A percentile compares a stretch with the other conserved stretches of the same genome.
These are phyloP conservation scores for Agrypnia vestita DNA, from an alignment of 1,140 invertebrate species.

Conservation along the genomic window DNA sequence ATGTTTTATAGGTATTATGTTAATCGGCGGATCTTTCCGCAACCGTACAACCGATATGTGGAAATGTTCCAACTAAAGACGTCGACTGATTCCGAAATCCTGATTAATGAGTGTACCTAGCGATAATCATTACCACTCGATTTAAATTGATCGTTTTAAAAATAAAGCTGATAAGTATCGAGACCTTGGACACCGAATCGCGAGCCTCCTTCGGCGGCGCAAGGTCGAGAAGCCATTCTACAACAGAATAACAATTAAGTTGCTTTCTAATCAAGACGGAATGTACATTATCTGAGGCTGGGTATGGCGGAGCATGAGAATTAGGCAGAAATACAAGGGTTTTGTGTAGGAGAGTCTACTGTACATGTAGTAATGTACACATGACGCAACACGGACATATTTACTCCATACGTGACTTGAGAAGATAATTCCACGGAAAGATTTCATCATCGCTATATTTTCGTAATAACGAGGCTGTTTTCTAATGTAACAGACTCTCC, in stretches of 20 bases:
- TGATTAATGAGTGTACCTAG: background rate
- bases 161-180: constrained; percentile 13
- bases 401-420: constrained; percentile 38
- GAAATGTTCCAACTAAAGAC: background rate
- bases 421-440: background rate
- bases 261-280: constrained; percentile 42
- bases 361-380: background rate
- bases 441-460: constrained; percentile 18
- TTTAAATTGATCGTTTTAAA: constrained; percentile 15
- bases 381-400: constrained; percentile 35
- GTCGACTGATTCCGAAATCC: constrained; percentile 9
- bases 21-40: background rate
- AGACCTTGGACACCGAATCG: constrained; percentile 5
- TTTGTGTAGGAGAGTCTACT: constrained; percentile 6
- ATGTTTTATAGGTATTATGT: constrained; percentile 8
- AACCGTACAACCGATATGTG: background rate
- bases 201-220: background rate
- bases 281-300: constrained; percentile 3
- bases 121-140: background rate
- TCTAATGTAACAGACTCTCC: background rate
- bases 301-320: constrained; percentile 36
- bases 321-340: constrained; percentile 33
- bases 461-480: background rate
- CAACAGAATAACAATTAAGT: constrained; percentile 38
- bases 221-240: constrained; percentile 13